Evolutionary conservation across 2,888 invertebrate genomes (phyloP).

Genomic region (Oligia fasciuncula): DNA sequence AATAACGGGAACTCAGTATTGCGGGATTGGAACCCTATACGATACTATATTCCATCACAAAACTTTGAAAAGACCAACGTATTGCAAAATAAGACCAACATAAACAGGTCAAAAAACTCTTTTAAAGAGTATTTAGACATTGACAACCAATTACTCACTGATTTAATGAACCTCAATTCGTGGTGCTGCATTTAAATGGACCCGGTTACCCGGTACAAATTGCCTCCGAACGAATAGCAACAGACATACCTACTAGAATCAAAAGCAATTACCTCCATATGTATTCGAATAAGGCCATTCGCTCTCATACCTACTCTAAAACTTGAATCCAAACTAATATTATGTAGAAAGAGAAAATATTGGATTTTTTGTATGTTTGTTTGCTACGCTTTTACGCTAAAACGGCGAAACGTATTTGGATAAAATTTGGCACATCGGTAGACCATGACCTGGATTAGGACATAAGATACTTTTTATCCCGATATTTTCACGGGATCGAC

Average conservation of each 20-base stretch:
- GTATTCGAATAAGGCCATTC: constrained; percentile 9
- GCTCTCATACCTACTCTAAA: neutral
- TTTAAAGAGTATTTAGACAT: constrained; percentile 2
- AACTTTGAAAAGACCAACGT: neutral
- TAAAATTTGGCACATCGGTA: neutral
- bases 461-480: neutral
- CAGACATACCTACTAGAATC: constrained; percentile 44
- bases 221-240: constrained; percentile 50
- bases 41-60: neutral
- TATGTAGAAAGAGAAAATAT: neutral
- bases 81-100: neutral
- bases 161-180: constrained; percentile 29
- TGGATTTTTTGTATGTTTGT: neutral
- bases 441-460: neutral
- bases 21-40: neutral
- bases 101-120: neutral
- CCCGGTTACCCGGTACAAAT: constrained; percentile 53
- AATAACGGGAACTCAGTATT: neutral
- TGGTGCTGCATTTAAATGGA: constrained; percentile 55
- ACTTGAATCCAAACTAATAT: neutral
- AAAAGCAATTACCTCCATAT: constrained; percentile 14
- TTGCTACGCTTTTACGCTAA: neutral
- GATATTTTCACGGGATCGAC: neutral
- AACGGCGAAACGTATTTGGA: neutral
- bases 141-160: constrained; percentile 14